A percentile compares a stretch with the other conserved stretches of the same genome.
phyloP scores from a whole-genome alignment of 2,797 vertebrate species.

The Paguma larvata region DNA sequence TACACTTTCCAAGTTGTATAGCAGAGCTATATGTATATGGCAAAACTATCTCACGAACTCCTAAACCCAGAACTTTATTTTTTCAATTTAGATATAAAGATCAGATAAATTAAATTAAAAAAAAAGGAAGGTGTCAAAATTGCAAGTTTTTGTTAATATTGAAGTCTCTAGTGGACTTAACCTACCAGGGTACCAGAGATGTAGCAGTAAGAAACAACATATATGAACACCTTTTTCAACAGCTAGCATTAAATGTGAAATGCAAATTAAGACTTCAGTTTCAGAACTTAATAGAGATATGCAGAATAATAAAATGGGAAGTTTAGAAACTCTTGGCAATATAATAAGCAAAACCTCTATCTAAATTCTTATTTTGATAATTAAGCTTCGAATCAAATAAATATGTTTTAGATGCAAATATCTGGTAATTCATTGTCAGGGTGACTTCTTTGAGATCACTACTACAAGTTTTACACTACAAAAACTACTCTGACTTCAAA shows the following conservation, averaged over 20 bases:
- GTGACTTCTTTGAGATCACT: conserved; percentile 63
- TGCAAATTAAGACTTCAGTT: conserved; percentile 50
- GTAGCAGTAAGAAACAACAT: not conserved
- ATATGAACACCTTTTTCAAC: not conserved
- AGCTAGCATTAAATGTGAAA: conserved; percentile 58
- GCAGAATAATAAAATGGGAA: conserved; percentile 58
- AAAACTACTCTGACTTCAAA: conserved; percentile 74
- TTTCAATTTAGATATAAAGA: not conserved
- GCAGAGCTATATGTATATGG: not conserved
- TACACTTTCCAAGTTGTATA: not conserved
- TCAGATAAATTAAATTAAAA: not conserved
- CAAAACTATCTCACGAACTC: conserved; percentile 43
- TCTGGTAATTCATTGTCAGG: conserved; percentile 42
- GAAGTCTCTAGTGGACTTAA: conserved; percentile 26
- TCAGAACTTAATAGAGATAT: conserved; percentile 65
- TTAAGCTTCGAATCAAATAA: conserved; percentile 36
- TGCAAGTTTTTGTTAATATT: conserved; percentile 8
- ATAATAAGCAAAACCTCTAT: conserved; percentile 54
- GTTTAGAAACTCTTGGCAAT: conserved; percentile 60
- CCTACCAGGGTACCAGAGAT: not conserved
- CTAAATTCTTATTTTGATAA: conserved; percentile 67
- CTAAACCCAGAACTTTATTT: not conserved
- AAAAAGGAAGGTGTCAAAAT: conserved; percentile 12
- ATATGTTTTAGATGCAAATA: conserved; percentile 46
- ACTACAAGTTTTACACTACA: conserved; percentile 49